phyloP scores from a whole-genome alignment of 1,140 invertebrate genomes.

The Rhopalosiphum padi region DNA sequence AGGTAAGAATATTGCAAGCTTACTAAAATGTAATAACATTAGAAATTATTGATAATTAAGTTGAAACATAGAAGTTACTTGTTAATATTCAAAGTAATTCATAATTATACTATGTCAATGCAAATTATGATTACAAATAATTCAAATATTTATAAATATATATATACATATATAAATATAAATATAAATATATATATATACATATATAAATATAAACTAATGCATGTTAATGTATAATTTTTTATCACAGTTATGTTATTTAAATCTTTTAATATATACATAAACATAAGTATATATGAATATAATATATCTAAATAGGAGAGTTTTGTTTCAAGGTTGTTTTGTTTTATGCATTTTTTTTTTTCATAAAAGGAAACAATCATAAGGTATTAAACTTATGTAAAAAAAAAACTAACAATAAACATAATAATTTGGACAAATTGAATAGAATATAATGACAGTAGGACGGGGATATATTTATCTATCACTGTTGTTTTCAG shows the following conservation, averaged over 20 bases:
- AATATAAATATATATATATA: not conserved
- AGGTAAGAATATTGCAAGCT: constrained; percentile 10
- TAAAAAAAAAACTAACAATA: constrained; percentile 53
- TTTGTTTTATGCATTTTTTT: constrained; percentile 56
- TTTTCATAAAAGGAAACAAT: constrained; percentile 57
- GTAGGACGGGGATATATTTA: constrained; percentile 47
- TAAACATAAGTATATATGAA: constrained; percentile 39
- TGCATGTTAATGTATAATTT: constrained; percentile 40
- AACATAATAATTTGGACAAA: constrained; percentile 56
- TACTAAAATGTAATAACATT: constrained; percentile 29
- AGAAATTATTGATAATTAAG: not conserved
- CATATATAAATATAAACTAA: constrained; percentile 41
- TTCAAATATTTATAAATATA: constrained; percentile 15
- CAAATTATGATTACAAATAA: constrained; percentile 31
- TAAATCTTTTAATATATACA: constrained; percentile 32
- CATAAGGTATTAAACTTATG: constrained; percentile 41
- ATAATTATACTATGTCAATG: not conserved
- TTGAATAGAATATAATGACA: constrained; percentile 45
- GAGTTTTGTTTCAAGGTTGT: constrained; percentile 50
- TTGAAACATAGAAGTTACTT: not conserved
- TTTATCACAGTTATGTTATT: constrained; percentile 57
- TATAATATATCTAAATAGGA: constrained; percentile 40
- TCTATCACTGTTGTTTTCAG: constrained; percentile 44
- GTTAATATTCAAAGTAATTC: not conserved
- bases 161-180: constrained; percentile 25